Percentiles rank a stretch among this genome's conserved stretches.
phyloP scores from a whole-genome alignment of 2,888 invertebrate genomes.

The Pseudococcus longispinus region DNA sequence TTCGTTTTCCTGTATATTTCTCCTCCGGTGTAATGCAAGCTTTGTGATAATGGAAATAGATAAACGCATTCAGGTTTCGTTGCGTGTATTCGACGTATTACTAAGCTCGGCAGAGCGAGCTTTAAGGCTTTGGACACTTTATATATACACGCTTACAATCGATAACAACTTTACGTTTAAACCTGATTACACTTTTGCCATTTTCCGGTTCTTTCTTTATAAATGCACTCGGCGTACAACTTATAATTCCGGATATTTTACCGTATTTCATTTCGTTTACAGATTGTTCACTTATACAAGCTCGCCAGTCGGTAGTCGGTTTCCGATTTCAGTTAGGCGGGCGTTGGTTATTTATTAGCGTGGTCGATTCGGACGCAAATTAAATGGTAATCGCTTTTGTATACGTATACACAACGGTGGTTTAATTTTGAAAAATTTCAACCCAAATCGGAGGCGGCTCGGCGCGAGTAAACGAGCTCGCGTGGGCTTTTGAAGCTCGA shows the following conservation, averaged over 20 bases:
- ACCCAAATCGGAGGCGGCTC: not conserved
- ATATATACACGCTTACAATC: slow-evolving; percentile 50
- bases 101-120: slow-evolving; percentile 40
- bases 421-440: slow-evolving; percentile 1
- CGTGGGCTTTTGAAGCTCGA: not conserved
- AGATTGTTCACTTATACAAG: slow-evolving; percentile 46
- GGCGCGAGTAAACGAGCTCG: not conserved
- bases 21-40: slow-evolving; percentile 41
- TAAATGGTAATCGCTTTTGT: slow-evolving; percentile 12
- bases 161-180: slow-evolving; percentile 54
- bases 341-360: not conserved
- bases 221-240: slow-evolving; percentile 23
- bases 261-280: slow-evolving; percentile 39
- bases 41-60: slow-evolving; percentile 51
- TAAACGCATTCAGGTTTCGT: slow-evolving; percentile 53
- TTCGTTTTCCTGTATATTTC: slow-evolving; percentile 20
- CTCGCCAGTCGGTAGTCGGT: not conserved
- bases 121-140: slow-evolving; percentile 53
- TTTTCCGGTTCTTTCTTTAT: slow-evolving; percentile 51
- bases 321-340: slow-evolving; percentile 18
- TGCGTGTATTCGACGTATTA: slow-evolving; percentile 51
- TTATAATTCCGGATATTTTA: slow-evolving; percentile 46
- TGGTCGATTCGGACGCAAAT: not conserved
- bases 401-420: not conserved
- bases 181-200: slow-evolving; percentile 51